Base-by-base conservation (phyloP, 2,888 invertebrate genomes). In the Apamea sordens region DNA sequence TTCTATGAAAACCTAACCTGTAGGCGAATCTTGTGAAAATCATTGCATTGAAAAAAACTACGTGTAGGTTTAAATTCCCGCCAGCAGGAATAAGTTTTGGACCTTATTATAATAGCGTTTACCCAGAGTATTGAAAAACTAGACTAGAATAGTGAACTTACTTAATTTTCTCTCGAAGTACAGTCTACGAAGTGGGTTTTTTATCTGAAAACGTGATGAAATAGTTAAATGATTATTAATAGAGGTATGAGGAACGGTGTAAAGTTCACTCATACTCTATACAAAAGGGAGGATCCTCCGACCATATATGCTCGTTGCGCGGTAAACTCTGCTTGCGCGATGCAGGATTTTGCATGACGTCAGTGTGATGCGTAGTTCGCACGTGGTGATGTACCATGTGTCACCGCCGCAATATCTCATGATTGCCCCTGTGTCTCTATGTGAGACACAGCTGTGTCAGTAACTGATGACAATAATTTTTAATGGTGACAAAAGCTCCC, bases 51-150 rank as follows among this genome's bases (percentile, higher is more conserved):
- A 79, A 83, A 77, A 74, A 64, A 82, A 70, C 61, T 70, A 78
- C 50, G 53, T 73, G 44, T 75, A 50, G 21, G 56, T 68, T 61
- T 36, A 7, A 13, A 63, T 87, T 85, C 85, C 85, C 87, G 85
- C 85, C 87, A 84, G 85, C 85, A 85, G 85, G 85, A 85, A 85
- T 77, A 41, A 2, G 8, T 76, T 73, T 64, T 50, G 0, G 13
- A 56, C 74, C 63, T 53, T n/a, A 44, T 61, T 50, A 59, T 8
- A 47, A 69, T 65, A 84, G 59, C 71, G 68, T 77, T 74, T 84
- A 78, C 74, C 73, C 63, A 63, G 41, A 36, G 11, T 41, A n/a
- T 24, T 28, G 15, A 61, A 44, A 47, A 63, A 24, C 61, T 72
- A 79, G 41, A 64, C 72, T 82, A 84, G 53, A 64, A 70, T 32